Base-by-base conservation (phyloP, 2,888 invertebrate genomes). In the Rapana venosa region DNA sequence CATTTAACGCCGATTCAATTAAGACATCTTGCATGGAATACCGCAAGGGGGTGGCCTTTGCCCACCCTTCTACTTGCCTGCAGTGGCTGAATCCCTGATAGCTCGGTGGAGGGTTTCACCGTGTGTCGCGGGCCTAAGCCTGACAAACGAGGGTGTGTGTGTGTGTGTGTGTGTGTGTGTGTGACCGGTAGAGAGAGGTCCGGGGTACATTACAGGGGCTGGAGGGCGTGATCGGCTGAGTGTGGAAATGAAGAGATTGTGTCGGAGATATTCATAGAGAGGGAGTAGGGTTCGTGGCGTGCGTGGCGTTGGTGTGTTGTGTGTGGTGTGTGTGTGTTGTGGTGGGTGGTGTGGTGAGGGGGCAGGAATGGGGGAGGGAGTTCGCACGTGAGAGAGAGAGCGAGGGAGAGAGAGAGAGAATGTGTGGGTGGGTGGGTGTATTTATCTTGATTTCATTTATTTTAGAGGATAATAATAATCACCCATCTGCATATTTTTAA, bases 181-280 rank as follows among this genome's bases (percentile, higher is more conserved):
- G n/a, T 74, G n/a, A 74, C 74, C 26, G 66, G 66, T 0, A 26
- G 17, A 0, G 11, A 22, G 0, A n/a, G 30, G 13, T 26, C 74
- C 74, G 74, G 74, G 74, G n/a, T 74, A 4, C 30, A 74, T 74
- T 74, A 74, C 74, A 74, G 74, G 74, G 8, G 74, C 74, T 74
- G 11, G 13, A 47, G 47, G 47, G 47, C 47, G 47, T 47, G 47
- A 8, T n/a, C 13, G n/a, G n/a, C 74, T n/a, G 13, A 26, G 13
- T 26, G 74, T 74, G 74, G 74, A 74, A 74, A 74, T 74, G 74
- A 74, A 74, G 74, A n/a, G 74, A 74, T 74, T 74, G 74, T 30
- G 74, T 17, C 5, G 30, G 13, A 47, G 47, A 47, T 47, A 47
- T n/a, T n/a, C n/a, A n/a, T n/a, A 47, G 47, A 47, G 47, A 8